Base-by-base conservation (phyloP, 2,113 vertebrate species). In the Sarotherodon lohbergeri region DNA sequence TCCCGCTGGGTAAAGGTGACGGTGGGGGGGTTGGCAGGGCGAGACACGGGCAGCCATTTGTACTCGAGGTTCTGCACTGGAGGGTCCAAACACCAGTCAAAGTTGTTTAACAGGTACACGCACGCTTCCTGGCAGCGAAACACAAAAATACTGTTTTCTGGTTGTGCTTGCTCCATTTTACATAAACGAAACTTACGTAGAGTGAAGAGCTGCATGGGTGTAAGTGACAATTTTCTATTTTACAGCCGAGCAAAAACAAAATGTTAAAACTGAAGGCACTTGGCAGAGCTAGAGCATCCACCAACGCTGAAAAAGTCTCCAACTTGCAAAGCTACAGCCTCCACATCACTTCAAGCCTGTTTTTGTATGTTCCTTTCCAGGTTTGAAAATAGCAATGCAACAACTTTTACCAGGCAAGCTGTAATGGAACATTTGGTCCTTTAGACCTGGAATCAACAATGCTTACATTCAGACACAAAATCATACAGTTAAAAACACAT, bases 31-130 rank as follows among this genome's bases (percentile, higher is more conserved):
- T 66, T 66, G 34, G 61, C 61, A 39, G 94, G 95, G 9, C 92
- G 90, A 88, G 93, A 95, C 78, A 95, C 94, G 10, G 95, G 95
- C 87, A 95, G 94, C 94, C 95, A 96, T 91, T 96, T 95, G 87
- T 95, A 95, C 54, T 91, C 80, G 0, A 94, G 89, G 81, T 95
- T 89, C 85, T 95, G 91, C 2, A 86, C 86, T 11, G 90, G 78
- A 50, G 94, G 94, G 41, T 94, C 93, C 91, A 95, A 80, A 88
- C 59, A n/a, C 94, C 95, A 96, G 89, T 91, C 63, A 54, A 93
- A 95, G 90, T 92, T 88, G 76, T 91, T 73, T 57, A 95, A 41
- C 85, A 96, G 87, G 89, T 92, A 95, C 57, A 29, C 14, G 81
- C 93, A 93, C 0, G 82, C 94, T 48, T 93, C 91, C 93, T 96